Conservation (phyloP, 2,888 invertebrate genomes). For the Leptopilina drosophilae region DNA sequence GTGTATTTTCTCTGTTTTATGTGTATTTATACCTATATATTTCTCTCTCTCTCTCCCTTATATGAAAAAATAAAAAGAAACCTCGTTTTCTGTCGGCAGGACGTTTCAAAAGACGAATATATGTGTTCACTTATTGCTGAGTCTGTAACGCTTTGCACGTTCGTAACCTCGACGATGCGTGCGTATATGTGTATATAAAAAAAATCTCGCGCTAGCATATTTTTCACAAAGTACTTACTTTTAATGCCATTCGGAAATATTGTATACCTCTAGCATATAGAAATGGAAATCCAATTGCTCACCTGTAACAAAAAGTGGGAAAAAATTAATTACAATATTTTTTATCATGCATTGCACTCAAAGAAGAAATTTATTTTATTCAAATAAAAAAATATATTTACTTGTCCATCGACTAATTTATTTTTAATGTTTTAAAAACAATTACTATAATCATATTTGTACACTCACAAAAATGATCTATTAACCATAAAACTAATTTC, state of each 20-base stretch:
- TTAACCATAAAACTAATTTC: no score
- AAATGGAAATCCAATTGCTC: neutral
- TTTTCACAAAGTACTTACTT: slow-evolving; percentile 25
- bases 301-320: slow-evolving; percentile 1
- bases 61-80: neutral
- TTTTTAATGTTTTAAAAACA: no score
- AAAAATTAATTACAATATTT: no score
- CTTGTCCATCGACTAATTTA: no score
- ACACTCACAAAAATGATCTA: no score
- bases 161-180: slow-evolving; percentile 29
- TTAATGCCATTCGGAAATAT: slow-evolving; percentile 8
- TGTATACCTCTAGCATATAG: neutral
- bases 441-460: no score
- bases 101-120: slow-evolving; percentile 11
- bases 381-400: no score
- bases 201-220: neutral
- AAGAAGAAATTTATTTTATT: no score
- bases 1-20: slow-evolving; percentile 26
- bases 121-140: slow-evolving; percentile 25
- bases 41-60: neutral
- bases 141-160: slow-evolving; percentile 24
- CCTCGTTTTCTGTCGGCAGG: slow-evolving; percentile 1
- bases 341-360: no score
- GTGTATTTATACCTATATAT: no score
- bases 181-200: neutral